Base-by-base conservation (phyloP, 1,140 invertebrate species). In the Drosophila kepulauana region DNA sequence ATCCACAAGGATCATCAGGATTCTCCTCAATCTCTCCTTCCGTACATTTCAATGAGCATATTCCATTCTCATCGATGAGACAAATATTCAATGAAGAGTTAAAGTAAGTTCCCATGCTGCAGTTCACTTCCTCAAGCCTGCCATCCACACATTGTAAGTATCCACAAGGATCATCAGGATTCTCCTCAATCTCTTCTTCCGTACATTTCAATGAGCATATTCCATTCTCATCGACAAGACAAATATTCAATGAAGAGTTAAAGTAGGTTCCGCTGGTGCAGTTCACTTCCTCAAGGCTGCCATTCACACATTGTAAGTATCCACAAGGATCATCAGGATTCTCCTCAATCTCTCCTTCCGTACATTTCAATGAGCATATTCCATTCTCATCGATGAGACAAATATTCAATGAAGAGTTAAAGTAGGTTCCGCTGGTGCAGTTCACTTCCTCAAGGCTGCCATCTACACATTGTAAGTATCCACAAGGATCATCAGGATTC, bases 161-260 rank as follows among this genome's bases (percentile, higher is more conserved):
- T 7, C 77, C 78, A n/a, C 71, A 61, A 15, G 64, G 67, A 30
- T 79, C 62, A 7, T 74, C 58, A 33, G 70, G 70, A 54, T 79
- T 58, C 7, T 56, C 6, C 4, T 49, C 45, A 0, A 79, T 5
- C 6, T 70, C 28, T 5, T 56, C 71, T 3, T 80, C 78, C 0
- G 15, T 49, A 43, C 78, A 80, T 0, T 25, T 8, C 6, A 20
- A 5, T 16, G 13, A 5, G 3, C 38, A 80, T 6, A 25, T 7
- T 20, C 59, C 77, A 41, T 41, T 75, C 7, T 48, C 35, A 49
- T 75, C 71, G 2, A 75, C 15, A 0, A 56, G 8, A 15, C 76
- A 79, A 16, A 8, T 45, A 4, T 78, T 78, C 1, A 45, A 25
- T 0, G 49, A 41, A 0, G 10, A 20, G 38, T 79, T 61, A 5